phyloP scores from a whole-genome alignment of 2,113 vertebrate species.

The Trogon melanurus region DNA sequence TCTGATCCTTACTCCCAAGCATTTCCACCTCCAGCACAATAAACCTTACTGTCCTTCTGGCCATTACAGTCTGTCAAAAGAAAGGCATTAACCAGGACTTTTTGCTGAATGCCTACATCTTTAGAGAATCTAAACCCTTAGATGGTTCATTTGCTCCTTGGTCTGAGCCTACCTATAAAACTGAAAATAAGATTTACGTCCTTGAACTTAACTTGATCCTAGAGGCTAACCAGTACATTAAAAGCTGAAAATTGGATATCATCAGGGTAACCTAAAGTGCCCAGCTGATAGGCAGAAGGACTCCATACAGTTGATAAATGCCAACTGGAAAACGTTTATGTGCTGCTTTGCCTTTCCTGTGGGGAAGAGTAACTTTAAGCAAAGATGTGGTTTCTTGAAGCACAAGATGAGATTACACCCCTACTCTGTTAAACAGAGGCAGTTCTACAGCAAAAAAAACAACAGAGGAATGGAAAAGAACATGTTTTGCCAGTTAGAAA shows the following conservation, averaged over 20 bases:
- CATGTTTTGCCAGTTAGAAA: neutral
- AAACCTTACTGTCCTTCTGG: neutral
- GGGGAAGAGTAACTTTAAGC: neutral
- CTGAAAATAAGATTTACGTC: neutral
- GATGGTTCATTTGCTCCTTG: neutral
- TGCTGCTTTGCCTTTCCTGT: neutral
- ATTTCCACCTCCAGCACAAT: neutral
- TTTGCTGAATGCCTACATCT: neutral
- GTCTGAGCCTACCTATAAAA: neutral
- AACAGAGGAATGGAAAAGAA: neutral
- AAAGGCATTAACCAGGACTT: neutral
- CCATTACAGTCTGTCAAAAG: neutral
- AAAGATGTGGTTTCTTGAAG: neutral
- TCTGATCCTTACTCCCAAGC: neutral
- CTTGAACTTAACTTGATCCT: neutral
- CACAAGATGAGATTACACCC: neutral
- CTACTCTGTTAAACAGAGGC: neutral
- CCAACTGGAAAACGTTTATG: neutral
- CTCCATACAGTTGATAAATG: neutral
- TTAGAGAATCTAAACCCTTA: neutral
- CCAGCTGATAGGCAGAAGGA: neutral
- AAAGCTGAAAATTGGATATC: neutral
- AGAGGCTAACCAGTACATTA: neutral
- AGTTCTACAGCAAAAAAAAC: neutral
- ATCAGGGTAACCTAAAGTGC: neutral